Percentiles rank a stretch among this genome's conserved stretches.
Evolutionary conservation across 2,797 vertebrate species (phyloP).

Genomic region (Onychomys leucogaster): DNA sequence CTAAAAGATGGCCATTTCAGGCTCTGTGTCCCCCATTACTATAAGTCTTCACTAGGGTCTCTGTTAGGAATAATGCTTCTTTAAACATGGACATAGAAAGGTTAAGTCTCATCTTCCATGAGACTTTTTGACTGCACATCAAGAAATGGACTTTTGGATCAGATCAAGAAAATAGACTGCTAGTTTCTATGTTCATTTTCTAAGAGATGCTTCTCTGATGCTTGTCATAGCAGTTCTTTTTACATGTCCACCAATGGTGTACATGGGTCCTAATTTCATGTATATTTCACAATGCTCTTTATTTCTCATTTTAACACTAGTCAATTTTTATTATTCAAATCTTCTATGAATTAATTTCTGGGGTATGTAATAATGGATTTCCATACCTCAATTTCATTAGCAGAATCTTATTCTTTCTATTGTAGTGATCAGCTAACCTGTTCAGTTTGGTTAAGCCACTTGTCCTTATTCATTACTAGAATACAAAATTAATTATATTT

Average conservation of each 20-base stretch:
- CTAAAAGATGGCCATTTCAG: not conserved
- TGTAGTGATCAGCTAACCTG: not conserved
- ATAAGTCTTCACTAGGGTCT: not conserved
- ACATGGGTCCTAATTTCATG: not conserved
- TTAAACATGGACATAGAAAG: not conserved
- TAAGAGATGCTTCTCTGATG: not conserved
- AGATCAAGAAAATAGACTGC: not conserved
- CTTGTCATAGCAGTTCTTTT: not conserved
- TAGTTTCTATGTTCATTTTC: not conserved
- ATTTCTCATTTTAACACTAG: not conserved
- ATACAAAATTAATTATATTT: not conserved
- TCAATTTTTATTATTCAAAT: not conserved
- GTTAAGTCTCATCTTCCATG: not conserved
- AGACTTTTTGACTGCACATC: not conserved
- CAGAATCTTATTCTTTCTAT: not conserved
- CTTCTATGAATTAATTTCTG: slow-evolving; percentile 8
- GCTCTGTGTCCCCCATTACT: too few species aligned
- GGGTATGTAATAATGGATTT: not conserved
- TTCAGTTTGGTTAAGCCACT: not conserved
- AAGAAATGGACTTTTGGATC: not conserved
- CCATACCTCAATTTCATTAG: not conserved
- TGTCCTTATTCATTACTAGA: not conserved
- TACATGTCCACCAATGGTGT: not conserved
- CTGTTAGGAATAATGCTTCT: not conserved
- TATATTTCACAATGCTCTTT: not conserved